These are phyloP conservation scores for Erebia palarica DNA, from an alignment of 2,888 invertebrate species.

Conservation along the genomic window DNA sequence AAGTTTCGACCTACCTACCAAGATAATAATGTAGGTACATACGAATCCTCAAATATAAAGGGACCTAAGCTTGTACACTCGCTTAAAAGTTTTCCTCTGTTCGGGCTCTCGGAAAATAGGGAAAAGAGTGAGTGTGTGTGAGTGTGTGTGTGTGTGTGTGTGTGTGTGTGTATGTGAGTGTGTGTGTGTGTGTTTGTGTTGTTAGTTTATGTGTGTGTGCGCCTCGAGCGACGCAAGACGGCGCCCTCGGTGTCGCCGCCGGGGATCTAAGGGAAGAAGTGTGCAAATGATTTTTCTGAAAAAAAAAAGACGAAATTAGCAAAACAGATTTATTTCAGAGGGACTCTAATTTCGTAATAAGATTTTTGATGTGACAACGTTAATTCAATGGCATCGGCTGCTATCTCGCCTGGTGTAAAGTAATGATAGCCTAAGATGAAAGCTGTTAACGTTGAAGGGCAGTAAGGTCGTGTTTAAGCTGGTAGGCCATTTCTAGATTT, in stretches of 20 bases:
- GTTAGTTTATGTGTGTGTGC: conserved; percentile 49
- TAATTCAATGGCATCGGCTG: too few relatives aligned
- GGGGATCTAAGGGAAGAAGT: conserved; percentile 47
- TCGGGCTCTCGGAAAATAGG: conserved; percentile 35
- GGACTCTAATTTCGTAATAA: too few relatives aligned
- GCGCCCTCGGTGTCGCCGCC: conserved; percentile 65
- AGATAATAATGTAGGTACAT: not conserved
- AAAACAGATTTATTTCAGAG: too few relatives aligned
- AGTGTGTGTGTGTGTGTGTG: conserved; percentile 41
- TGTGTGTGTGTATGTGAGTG: conserved; percentile 42
- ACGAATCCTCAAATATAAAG: conserved; percentile 17
- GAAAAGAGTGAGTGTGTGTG: conserved; percentile 29
- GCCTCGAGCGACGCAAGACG: conserved; percentile 67
- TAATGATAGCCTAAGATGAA: too few relatives aligned
- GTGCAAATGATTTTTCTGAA: conserved; percentile 48
- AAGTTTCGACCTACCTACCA: not conserved
- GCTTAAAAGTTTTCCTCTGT: conserved; percentile 39
- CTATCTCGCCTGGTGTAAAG: too few relatives aligned
- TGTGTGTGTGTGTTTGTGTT: conserved; percentile 52
- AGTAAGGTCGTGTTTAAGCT: too few relatives aligned
- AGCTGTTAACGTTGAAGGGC: too few relatives aligned
- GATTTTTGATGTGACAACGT: too few relatives aligned
- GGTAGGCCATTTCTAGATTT: too few relatives aligned
- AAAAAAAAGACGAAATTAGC: not conserved
- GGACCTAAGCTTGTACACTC: conserved; percentile 29